phyloP scores from a whole-genome alignment of 64 coral and sea anemone species.

The Astreopora myriophthalma region DNA sequence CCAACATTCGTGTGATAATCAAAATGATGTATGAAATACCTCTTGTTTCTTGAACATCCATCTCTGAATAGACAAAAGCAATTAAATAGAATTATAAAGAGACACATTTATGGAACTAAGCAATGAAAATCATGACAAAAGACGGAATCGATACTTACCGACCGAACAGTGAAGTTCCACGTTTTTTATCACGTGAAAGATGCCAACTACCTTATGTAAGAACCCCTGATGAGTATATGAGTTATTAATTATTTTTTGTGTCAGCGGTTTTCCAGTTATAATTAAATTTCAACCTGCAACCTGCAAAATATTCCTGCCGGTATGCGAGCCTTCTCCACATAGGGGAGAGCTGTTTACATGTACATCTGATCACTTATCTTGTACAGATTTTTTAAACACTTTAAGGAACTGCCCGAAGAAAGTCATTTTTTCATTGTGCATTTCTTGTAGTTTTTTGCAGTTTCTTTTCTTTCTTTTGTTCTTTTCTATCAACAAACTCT shows the following conservation, averaged over 20 bases:
- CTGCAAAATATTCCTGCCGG: not conserved
- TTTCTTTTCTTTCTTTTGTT: slow-evolving; percentile 51
- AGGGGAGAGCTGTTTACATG: slow-evolving; percentile 10
- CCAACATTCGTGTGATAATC: not conserved
- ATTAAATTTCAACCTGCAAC: not conserved
- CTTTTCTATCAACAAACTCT: slow-evolving; percentile 63
- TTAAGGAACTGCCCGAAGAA: slow-evolving; percentile 49
- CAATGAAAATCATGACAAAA: not conserved
- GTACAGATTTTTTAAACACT: slow-evolving; percentile 72
- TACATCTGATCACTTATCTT: slow-evolving; percentile 44
- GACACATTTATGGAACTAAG: slow-evolving; percentile 1
- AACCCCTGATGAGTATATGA: not conserved
- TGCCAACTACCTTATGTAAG: not conserved
- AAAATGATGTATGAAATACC: not conserved
- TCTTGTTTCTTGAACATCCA: slow-evolving; percentile 2
- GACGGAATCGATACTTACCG: not conserved
- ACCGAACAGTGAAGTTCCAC: not conserved
- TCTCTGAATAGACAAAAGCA: slow-evolving; percentile 16
- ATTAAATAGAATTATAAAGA: slow-evolving; percentile 19
- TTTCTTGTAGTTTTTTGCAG: slow-evolving; percentile 56
- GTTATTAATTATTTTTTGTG: not conserved
- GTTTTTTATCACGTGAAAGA: not conserved
- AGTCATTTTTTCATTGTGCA: slow-evolving; percentile 47
- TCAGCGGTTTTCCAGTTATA: not conserved
- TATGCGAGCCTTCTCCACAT: slow-evolving; percentile 20